Percentiles rank a stretch among this genome's conserved stretches.
These are phyloP conservation scores for Struthidea cinerea DNA, from an alignment of 2,113 vertebrate genomes.

Conservation along the genomic window DNA sequence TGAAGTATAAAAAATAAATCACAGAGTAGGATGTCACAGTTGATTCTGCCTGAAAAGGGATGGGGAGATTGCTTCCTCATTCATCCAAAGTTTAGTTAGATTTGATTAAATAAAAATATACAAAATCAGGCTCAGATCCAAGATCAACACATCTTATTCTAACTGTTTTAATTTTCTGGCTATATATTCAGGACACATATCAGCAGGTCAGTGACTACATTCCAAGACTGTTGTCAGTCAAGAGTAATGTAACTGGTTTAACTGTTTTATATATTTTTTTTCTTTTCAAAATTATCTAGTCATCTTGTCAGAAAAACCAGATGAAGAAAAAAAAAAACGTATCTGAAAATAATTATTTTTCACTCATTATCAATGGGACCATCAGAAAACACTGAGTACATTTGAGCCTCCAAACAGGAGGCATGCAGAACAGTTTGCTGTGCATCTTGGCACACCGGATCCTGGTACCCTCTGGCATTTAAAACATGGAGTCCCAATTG, in stretches of 20 bases:
- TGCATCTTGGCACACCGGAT: background rate
- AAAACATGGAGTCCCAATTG: background rate
- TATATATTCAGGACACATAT: background rate
- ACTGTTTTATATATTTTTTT: background rate
- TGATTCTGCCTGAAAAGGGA: background rate
- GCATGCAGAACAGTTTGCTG: background rate
- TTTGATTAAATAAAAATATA: constrained; percentile 4
- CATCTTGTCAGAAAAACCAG: background rate
- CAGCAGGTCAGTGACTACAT: background rate
- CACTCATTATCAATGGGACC: background rate
- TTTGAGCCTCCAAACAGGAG: background rate
- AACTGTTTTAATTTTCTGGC: background rate
- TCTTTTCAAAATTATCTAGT: background rate
- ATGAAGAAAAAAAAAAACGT: rapidly evolving
- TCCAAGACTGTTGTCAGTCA: background rate
- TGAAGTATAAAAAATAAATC: background rate
- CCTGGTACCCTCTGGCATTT: background rate
- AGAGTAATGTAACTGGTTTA: background rate
- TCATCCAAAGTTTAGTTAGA: background rate
- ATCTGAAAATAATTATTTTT: background rate
- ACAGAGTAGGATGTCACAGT: background rate
- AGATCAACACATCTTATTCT: background rate
- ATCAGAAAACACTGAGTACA: background rate
- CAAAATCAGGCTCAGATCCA: constrained; percentile 13
- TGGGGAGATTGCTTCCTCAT: background rate